Conservation (phyloP, 2,113 vertebrate species). For the Anser brachyrhynchus region DNA sequence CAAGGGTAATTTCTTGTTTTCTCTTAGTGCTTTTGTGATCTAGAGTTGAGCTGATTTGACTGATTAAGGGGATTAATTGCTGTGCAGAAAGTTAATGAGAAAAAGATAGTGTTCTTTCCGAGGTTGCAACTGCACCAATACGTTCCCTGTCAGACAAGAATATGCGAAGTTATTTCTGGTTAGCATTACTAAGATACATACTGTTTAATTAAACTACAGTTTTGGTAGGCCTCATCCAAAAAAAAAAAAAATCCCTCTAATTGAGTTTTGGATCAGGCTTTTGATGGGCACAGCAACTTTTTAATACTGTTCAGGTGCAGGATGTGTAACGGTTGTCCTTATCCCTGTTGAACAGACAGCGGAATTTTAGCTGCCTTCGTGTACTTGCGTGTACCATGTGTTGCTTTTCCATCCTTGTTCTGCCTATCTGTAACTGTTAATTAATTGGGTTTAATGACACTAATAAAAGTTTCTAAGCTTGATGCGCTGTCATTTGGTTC, state of each 20-base stretch:
- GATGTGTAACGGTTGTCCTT: not conserved
- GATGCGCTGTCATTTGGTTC: not conserved
- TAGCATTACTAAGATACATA: not conserved
- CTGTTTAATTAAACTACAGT: not conserved
- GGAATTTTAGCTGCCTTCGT: not conserved
- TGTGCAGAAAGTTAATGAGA: constrained; percentile 59
- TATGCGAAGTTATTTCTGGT: not conserved
- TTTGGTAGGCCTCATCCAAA: not conserved
- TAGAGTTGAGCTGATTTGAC: constrained; percentile 23
- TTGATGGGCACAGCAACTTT: not conserved
- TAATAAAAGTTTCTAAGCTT: constrained; percentile 14
- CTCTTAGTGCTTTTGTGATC: constrained; percentile 51
- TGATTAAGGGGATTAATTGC: constrained; percentile 61
- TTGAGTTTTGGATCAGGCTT: not conserved
- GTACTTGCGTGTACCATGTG: rapidly evolving
- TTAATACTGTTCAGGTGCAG: not conserved
- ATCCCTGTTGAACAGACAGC: not conserved
- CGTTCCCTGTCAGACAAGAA: constrained; percentile 1
- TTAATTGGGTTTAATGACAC: not conserved
- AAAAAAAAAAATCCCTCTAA: not conserved
- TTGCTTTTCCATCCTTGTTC: rapidly evolving
- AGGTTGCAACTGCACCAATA: constrained; percentile 24
- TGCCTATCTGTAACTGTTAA: not conserved
- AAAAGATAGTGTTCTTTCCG: constrained; percentile 44
- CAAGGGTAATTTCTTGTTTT: constrained; percentile 62